Evolutionary conservation across 1,140 invertebrate species (phyloP).

Genomic region (Drosophila aff.): DNA sequence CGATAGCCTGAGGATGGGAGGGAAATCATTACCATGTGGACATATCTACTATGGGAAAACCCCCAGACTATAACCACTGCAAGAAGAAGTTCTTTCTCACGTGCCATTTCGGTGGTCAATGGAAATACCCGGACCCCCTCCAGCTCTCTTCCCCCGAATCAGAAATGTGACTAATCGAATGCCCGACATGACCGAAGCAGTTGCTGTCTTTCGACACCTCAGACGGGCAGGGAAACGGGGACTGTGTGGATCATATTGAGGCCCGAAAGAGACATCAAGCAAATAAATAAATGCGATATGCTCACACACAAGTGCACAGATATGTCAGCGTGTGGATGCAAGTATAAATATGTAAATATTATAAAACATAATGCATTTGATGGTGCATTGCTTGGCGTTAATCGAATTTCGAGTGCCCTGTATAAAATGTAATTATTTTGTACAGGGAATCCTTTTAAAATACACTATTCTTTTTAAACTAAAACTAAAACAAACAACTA

Average conservation of each 20-base stretch:
- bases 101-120: slow-evolving; percentile 69
- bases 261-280: slow-evolving; percentile 68
- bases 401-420: slow-evolving; percentile 28
- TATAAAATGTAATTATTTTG: not conserved
- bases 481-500: not conserved
- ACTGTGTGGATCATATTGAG: slow-evolving; percentile 60
- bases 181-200: slow-evolving; percentile 47
- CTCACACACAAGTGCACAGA: slow-evolving; percentile 23
- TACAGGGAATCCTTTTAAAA: not conserved
- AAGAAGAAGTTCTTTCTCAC: slow-evolving; percentile 54
- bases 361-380: slow-evolving; percentile 54
- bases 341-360: slow-evolving; percentile 62
- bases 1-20: slow-evolving; percentile 67
- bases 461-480: too few species aligned
- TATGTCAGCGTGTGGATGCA: slow-evolving; percentile 38
- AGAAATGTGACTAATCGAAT: slow-evolving; percentile 76
- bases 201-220: slow-evolving; percentile 76
- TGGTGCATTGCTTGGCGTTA: slow-evolving; percentile 13
- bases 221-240: slow-evolving; percentile 11
- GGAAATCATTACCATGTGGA: not conserved
- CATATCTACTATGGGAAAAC: slow-evolving; percentile 9
- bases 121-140: slow-evolving; percentile 14
- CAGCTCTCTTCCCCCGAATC: slow-evolving; percentile 4
- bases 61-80: slow-evolving; percentile 5
- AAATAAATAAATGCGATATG: slow-evolving; percentile 69